A percentile compares a stretch with the other conserved stretches of the same genome.
These are phyloP conservation scores for Drosophila busckii DNA, from an alignment of 1,140 invertebrate genomes.

Conservation along the genomic window DNA sequence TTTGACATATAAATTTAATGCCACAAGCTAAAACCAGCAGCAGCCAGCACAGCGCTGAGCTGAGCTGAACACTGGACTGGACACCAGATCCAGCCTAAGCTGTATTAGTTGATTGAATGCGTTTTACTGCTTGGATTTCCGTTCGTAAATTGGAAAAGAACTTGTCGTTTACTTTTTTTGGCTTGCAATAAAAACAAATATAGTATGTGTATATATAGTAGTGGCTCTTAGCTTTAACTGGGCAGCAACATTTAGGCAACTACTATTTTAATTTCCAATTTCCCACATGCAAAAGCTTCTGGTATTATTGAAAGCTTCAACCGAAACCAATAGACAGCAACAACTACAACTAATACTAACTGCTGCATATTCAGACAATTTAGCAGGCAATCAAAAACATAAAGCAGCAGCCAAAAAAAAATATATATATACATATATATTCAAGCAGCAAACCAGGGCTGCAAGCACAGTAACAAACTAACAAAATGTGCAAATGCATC, in stretches of 20 bases:
- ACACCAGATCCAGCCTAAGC: too few species aligned
- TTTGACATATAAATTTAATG: slow-evolving; percentile 77
- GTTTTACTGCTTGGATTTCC: slow-evolving; percentile 73
- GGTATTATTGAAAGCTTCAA: slow-evolving; percentile 8
- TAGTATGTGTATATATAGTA: too few species aligned
- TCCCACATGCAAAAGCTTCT: slow-evolving; percentile 20
- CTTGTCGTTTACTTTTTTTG: neutral
- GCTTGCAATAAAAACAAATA: slow-evolving; percentile 12
- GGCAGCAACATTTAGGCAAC: slow-evolving; percentile 37
- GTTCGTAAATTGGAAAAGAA: slow-evolving; percentile 66
- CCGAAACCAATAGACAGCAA: neutral
- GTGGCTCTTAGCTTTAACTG: too few species aligned
- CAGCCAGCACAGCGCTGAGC: too few species aligned
- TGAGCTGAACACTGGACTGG: too few species aligned
- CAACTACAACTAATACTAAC: neutral
- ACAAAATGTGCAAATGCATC: too few species aligned
- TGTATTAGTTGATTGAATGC: slow-evolving; percentile 63
- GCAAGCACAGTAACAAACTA: too few species aligned
- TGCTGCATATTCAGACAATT: slow-evolving; percentile 24
- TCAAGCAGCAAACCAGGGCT: too few species aligned
- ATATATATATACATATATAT: neutral
- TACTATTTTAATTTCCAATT: slow-evolving; percentile 36
- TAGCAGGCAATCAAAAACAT: slow-evolving; percentile 9
- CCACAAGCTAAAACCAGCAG: too few species aligned
- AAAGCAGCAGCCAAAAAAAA: slow-evolving; percentile 14